Percentiles rank a stretch among this genome's conserved stretches.
These are phyloP conservation scores for Drosophila niveifrons DNA, from an alignment of 2,888 invertebrate genomes.

Conservation along the genomic window DNA sequence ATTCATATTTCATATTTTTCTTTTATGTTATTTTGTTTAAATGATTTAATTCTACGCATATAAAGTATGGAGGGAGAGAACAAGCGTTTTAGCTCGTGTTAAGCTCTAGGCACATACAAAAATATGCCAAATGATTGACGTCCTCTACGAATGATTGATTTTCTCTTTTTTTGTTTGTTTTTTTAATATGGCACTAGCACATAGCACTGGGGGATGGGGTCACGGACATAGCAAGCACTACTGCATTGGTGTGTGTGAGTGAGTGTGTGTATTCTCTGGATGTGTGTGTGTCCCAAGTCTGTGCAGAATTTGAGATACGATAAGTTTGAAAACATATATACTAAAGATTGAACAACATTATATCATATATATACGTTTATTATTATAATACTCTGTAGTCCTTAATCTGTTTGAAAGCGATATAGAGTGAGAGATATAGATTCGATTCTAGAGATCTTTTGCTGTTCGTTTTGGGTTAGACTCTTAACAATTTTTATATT, in stretches of 20 bases:
- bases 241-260: slow-evolving; percentile 23
- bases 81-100: slow-evolving; percentile 66
- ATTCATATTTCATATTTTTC: not conserved
- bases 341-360: slow-evolving; percentile 12
- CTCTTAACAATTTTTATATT: not conserved
- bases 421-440: not conserved
- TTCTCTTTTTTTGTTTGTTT: too few species aligned
- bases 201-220: slow-evolving; percentile 43
- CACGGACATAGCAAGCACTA: slow-evolving; percentile 20
- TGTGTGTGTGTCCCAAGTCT: slow-evolving; percentile 15
- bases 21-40: not conserved
- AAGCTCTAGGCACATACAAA: slow-evolving; percentile 65
- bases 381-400: slow-evolving; percentile 11
- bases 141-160: slow-evolving; percentile 46
- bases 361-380: not conserved
- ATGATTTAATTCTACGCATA: slow-evolving; percentile 51
- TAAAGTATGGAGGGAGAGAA: slow-evolving; percentile 63
- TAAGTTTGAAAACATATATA: slow-evolving; percentile 20
- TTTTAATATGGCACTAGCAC: slow-evolving; percentile 54
- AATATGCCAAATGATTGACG: slow-evolving; percentile 50
- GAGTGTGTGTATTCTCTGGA: slow-evolving; percentile 17
- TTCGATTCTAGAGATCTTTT: not conserved
- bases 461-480: too few species aligned
- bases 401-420: not conserved
- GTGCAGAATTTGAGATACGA: slow-evolving; percentile 27